These are phyloP conservation scores for Plotosus lineatus DNA, from an alignment of 2,113 vertebrate species.

Conservation along the genomic window DNA sequence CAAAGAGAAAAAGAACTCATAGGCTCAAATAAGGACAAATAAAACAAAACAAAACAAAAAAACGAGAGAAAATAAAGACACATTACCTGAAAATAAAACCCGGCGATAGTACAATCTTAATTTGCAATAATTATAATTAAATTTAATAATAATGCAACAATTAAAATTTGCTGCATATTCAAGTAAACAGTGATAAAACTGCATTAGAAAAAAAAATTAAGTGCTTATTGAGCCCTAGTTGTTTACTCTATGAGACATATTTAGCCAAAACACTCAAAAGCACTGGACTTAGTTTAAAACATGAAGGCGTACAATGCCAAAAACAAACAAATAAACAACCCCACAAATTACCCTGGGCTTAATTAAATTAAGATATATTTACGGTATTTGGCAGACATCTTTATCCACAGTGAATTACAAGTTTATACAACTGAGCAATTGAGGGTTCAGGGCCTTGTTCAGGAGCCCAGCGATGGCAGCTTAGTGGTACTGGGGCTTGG, in stretches of 20 bases:
- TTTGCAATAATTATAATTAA: too few species aligned
- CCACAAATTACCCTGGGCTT: too few species aligned
- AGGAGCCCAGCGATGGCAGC: too few species aligned
- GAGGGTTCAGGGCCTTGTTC: too few species aligned
- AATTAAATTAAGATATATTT: too few species aligned
- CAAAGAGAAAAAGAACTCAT: conserved; percentile 59
- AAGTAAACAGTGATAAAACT: conserved; percentile 69
- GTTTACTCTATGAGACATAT: neutral
- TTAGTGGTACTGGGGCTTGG: too few species aligned
- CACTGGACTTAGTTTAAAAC: neutral
- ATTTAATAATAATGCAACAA: too few species aligned
- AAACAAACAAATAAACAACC: too few species aligned
- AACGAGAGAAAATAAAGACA: conserved; percentile 59
- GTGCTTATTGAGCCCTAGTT: conserved; percentile 24
- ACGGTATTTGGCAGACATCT: too few species aligned
- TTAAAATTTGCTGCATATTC: conserved; percentile 69
- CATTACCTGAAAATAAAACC: conserved; percentile 60
- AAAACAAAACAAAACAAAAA: conserved; percentile 17
- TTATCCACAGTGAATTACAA: too few species aligned
- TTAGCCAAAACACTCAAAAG: neutral
- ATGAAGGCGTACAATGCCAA: too few species aligned
- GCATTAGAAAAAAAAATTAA: conserved; percentile 41
- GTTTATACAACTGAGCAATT: too few species aligned
- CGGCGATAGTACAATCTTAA: conserved; percentile 69
- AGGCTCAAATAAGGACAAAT: conserved; percentile 62